Evolutionary conservation across 2,113 vertebrate genomes (phyloP).

Genomic region (Dicaeum eximium): DNA sequence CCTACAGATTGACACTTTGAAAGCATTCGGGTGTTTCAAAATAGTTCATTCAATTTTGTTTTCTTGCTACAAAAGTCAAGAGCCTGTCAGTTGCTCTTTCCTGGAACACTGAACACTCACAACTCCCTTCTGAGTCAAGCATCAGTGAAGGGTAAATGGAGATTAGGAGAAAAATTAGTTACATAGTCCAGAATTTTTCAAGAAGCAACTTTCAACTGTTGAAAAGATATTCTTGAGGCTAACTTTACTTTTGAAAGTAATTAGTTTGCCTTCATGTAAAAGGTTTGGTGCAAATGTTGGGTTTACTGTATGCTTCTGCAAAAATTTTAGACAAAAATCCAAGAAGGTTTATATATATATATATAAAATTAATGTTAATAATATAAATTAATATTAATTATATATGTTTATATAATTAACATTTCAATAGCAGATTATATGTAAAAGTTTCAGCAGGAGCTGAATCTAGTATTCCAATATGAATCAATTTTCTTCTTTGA

Average conservation of each 20-base stretch:
- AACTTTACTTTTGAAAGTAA: neutral
- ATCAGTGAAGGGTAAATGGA: neutral
- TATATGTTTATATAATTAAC: neutral
- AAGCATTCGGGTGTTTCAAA: slow-evolving; percentile 10
- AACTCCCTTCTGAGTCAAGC: neutral
- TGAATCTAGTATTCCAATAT: neutral
- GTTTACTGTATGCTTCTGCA: neutral
- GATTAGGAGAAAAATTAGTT: neutral
- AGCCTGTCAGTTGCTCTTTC: slow-evolving; percentile 15
- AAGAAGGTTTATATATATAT: neutral
- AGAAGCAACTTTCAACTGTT: neutral
- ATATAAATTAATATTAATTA: neutral
- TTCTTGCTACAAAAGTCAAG: slow-evolving; percentile 4
- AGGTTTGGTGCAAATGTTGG: neutral
- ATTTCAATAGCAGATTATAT: neutral
- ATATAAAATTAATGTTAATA: neutral
- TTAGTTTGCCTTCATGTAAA: neutral
- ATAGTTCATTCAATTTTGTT: slow-evolving; percentile 1
- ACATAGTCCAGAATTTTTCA: neutral
- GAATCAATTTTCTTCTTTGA: neutral
- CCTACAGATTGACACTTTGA: neutral
- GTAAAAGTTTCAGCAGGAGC: neutral
- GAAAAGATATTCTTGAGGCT: neutral
- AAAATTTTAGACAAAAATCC: neutral
- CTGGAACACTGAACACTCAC: neutral